phyloP scores from a whole-genome alignment of 2,888 invertebrate species.

The Exephanes ischioxanthus region DNA sequence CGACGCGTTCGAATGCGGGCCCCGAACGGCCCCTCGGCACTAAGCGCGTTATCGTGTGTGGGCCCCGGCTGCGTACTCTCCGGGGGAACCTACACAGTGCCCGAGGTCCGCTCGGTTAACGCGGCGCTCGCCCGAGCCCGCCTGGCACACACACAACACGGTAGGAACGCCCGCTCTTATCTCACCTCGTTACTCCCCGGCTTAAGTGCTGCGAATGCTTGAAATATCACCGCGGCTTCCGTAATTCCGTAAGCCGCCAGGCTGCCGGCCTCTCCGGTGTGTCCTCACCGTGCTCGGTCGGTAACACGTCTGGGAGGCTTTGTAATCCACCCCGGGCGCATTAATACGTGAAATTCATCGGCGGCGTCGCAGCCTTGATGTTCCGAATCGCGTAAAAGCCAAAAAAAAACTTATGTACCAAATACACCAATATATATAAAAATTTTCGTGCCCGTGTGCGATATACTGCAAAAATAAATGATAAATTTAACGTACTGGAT shows the following conservation, averaged over 20 bases:
- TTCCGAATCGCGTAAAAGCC: slow-evolving; percentile 36
- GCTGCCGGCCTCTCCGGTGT: not conserved
- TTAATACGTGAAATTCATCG: slow-evolving; percentile 68
- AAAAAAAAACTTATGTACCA: not conserved
- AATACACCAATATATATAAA: not conserved
- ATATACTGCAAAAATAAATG: not conserved
- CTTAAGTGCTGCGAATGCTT: slow-evolving; percentile 83
- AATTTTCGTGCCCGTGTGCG: not conserved
- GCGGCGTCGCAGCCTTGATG: slow-evolving; percentile 63
- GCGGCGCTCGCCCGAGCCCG: slow-evolving; percentile 35
- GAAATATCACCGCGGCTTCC: slow-evolving; percentile 83
- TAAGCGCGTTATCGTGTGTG: slow-evolving; percentile 67
- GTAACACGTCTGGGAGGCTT: slow-evolving; percentile 21
- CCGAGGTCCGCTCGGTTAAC: slow-evolving; percentile 19
- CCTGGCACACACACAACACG: slow-evolving; percentile 52
- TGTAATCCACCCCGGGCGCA: slow-evolving; percentile 61
- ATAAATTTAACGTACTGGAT: too few species aligned
- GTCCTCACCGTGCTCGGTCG: not conserved
- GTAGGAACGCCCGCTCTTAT: slow-evolving; percentile 76
- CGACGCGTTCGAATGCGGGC: slow-evolving; percentile 59
- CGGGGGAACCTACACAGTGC: not conserved
- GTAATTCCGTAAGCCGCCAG: slow-evolving; percentile 76
- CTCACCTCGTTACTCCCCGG: slow-evolving; percentile 83
- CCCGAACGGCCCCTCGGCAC: slow-evolving; percentile 53
- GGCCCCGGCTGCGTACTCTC: slow-evolving; percentile 26